Evolutionary conservation across 2,797 vertebrate genomes (phyloP), one percentile per base, ranked within the genome.

Genomic region (Poliocrania exsul): DNA sequence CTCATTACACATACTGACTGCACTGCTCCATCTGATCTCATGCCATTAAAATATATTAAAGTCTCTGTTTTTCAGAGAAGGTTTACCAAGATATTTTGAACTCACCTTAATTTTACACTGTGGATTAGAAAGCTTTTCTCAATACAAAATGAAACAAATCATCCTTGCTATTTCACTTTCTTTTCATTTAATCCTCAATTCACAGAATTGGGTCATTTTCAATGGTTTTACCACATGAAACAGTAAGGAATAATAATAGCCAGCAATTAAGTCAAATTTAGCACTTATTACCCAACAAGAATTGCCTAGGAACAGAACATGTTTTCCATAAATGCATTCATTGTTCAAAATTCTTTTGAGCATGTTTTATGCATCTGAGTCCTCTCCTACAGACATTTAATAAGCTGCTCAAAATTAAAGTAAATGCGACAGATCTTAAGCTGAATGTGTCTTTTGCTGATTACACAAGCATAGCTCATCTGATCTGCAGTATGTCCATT

Each of bases 221-320:
- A 93, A 95, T 73, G 91, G 54, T 31, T 90, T 96, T 93, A 92
- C 70, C 82, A 91, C 51, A 75, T 53, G 70, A 86, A 96, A 91
- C 62, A 70, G 67, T 69, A 53, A 91, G 87, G 90, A 95, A 95
- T 79, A 95, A 92, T 86, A 95, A 95, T 86, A 96, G 91, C 58
- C 75, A 88, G 66, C 86, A 96, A 95, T 95, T 96, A 96, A 95
- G 92, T 67, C 73, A 95, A 90, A 94, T 94, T 95, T 95, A 95
- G 92, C 44, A 74, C 70, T 96, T 96, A 93, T 91, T 96, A 95
- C 93, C 90, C 90, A 94, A 92, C 88, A 95, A 96, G 80, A 96
- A 96, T 92, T 96, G 94, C 93, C 86, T 88, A 95, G 93, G 93
- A 96, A 95, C 73, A 95, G 86, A 96, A 93, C 90, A 79, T 86